Base-by-base conservation (phyloP, 1,140 invertebrate genomes). In the Oryctes rhinoceros region DNA sequence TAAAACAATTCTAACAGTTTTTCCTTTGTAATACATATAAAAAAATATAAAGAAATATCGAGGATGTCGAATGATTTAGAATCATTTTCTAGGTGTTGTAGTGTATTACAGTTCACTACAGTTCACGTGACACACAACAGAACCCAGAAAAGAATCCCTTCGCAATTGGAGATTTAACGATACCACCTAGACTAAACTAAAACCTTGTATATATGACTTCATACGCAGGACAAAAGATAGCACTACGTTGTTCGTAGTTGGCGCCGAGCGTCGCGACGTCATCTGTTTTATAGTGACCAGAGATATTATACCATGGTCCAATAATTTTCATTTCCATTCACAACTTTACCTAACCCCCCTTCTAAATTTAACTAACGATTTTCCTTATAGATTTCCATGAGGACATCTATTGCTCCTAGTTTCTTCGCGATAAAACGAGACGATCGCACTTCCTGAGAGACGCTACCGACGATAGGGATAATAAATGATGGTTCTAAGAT, bases 261-360 rank as follows among this genome's bases (percentile, higher is more conserved):
- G 81, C 81, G 81, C 81, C 81, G 9, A 18, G 65, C 79, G 81
- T 80, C 81, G 76, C 81, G 79, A 82, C 79, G 79, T 80, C 79
- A 80, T 82, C 81, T 80, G 76, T 81, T 81, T 81, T 81, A 81
- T 76, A 80, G 78, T 81, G 81, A 81, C 81, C 81, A 80, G 75
- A 78, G 78, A 78, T 81, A 81, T 81, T 81, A 79, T 39, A 80
- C 11, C 59, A 81, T 49, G 81, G 81, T 81, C 81, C 81, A 81
- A 80, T 80, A 81, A 81, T 65, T 81, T 80, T 49, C 76, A 78
- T 81, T 78, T 44, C 67, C 65, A 80, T 80, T 80, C 79, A 80
- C 65, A 62, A 76, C 53, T 76, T 80, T 49, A 49, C 79, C 49
- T 75, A 80, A 74, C 79, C 79, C 53, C 71, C 37, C 59, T 76